Evolutionary conservation across 2,113 vertebrate genomes (phyloP).

Genomic region (Mystacornis crossleyi): DNA sequence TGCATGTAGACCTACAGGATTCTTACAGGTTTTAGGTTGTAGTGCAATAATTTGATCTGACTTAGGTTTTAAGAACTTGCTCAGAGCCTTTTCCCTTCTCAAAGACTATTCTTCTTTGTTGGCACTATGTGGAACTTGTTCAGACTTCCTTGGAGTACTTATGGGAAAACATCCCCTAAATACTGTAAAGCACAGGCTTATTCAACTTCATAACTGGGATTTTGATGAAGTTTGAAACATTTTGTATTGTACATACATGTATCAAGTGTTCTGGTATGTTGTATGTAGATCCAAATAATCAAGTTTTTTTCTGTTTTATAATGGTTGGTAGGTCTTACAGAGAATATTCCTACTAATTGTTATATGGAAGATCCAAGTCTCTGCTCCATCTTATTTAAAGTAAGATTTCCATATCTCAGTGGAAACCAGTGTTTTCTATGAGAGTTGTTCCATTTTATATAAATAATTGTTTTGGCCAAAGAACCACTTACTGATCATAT

Average conservation of each 20-base stretch:
- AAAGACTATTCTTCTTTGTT: not conserved
- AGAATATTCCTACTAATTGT: not conserved
- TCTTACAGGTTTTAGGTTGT: not conserved
- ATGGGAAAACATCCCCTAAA: not conserved
- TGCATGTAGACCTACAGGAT: not conserved
- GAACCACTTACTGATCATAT: not conserved
- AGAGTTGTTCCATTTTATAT: not conserved
- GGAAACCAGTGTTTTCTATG: not conserved
- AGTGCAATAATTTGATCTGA: not conserved
- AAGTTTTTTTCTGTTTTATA: not conserved
- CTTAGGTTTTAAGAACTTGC: not conserved
- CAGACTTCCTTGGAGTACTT: not conserved
- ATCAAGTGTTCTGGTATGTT: not conserved
- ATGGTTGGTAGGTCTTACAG: not conserved
- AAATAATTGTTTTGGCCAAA: not conserved
- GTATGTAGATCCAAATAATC: not conserved
- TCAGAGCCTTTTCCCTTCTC: not conserved
- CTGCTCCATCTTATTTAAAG: not conserved
- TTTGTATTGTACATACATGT: not conserved
- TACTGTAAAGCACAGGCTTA: not conserved
- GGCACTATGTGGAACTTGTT: not conserved
- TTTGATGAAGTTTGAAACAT: not conserved
- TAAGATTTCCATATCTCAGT: not conserved
- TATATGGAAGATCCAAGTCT: not conserved
- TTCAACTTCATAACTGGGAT: not conserved